A percentile compares a stretch with the other conserved stretches of the same genome.
These are phyloP conservation scores for Solea senegalensis DNA, from an alignment of 2,113 vertebrate genomes.

Conservation along the genomic window DNA sequence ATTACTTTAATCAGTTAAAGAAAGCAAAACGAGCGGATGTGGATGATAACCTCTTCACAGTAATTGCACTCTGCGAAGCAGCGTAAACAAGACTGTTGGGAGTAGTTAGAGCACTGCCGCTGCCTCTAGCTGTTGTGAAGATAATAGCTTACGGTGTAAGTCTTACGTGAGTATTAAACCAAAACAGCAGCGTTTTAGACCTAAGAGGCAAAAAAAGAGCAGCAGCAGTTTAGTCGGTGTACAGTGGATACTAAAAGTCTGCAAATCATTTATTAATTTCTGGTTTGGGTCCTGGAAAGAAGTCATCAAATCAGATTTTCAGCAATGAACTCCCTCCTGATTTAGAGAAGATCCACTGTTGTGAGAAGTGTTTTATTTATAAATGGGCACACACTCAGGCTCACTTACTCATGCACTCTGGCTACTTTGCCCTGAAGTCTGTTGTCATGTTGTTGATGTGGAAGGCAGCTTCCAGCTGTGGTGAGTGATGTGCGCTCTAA, in stretches of 20 bases:
- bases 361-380: constrained; percentile 19
- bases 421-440: constrained; percentile 37
- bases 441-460: constrained; percentile 55
- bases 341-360: constrained; percentile 26
- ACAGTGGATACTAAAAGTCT: background rate
- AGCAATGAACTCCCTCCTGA: constrained; percentile 20
- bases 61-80: constrained; percentile 61
- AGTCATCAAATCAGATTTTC: constrained; percentile 41
- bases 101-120: constrained; percentile 58
- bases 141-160: constrained; percentile 51
- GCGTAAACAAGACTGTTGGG: constrained; percentile 64
- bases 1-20: constrained; percentile 58
- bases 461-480: constrained; percentile 49
- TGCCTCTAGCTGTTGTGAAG: constrained; percentile 40
- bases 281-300: constrained; percentile 10
- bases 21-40: constrained; percentile 50
- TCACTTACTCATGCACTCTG: constrained; percentile 1
- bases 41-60: constrained; percentile 54
- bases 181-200: constrained; percentile 22
- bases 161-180: constrained; percentile 30
- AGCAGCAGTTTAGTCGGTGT: background rate
- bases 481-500: constrained; percentile 72
- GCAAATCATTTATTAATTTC: constrained; percentile 28
- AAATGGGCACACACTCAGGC: constrained; percentile 1
- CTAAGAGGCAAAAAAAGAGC: background rate